Evolutionary conservation across 2,888 invertebrate genomes (phyloP), one percentile per base, ranked within the genome.

Genomic region (Acanthosepion esculentum): DNA sequence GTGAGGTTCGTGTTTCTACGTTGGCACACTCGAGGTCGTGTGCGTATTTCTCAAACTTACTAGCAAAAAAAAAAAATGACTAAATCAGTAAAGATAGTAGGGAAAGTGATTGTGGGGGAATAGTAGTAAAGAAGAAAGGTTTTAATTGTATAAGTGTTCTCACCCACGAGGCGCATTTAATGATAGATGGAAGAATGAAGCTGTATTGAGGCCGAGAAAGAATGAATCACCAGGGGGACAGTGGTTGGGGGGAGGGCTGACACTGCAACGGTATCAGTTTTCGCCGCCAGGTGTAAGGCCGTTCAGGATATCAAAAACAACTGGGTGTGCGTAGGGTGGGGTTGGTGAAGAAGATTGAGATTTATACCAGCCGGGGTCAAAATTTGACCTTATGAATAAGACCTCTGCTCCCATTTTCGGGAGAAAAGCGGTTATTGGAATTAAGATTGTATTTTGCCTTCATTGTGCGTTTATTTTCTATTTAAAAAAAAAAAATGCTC

Each of bases 141-240:
- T n/a, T 78, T 78, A 33, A 59, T 78, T 78, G n/a, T 78, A n/a
- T 78, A 78, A 78, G 78, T 78, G n/a, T 78, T 78, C 33, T 78
- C 78, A 33, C n/a, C 78, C 78, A 33, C 78, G 78, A 78, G 78
- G 23, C 59, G 10, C 10, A 15, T 7, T 59, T 59, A 59, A 59
- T 59, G 59, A 78, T 78, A 78, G n/a, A 33, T 78, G 12, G 33
- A 78, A n/a, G 33, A 78, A 78, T n/a, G 78, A 18, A n/a, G n/a
- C 4, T 78, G n/a, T 78, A 78, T 78, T n/a, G 78, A n/a, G 78
- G n/a, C 78, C 15, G 33, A 18, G 10, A 33, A 2, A 78, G 78
- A n/a, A 33, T 78, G 78, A 78, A 33, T n/a, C n/a, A n/a, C n/a
- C n/a, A 15, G 33, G 4, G 3, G 41, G 41, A 41, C 41, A 41